Evolutionary conservation across 2,888 invertebrate genomes (phyloP).

Genomic region (Lepas anatifera): DNA sequence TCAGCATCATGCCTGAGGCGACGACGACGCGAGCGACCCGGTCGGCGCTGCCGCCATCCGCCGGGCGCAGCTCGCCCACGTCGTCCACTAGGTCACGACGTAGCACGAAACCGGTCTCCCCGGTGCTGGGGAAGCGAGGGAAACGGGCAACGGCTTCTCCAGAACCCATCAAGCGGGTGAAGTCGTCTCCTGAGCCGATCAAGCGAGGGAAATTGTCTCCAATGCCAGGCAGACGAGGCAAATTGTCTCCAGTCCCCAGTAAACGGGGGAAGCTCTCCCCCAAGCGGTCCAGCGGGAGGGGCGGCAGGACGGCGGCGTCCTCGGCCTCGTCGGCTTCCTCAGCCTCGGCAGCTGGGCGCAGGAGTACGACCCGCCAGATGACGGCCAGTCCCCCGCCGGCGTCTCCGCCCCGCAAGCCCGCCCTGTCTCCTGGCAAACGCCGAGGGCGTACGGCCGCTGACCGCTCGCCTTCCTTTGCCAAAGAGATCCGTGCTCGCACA

Average conservation of each 20-base stretch:
- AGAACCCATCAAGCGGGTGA: not conserved
- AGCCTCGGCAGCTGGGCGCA: not conserved
- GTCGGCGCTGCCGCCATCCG: not conserved
- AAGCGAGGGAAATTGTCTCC: too few relatives aligned
- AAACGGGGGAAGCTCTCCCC: not conserved
- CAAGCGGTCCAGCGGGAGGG: not conserved
- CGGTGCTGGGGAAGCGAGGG: not conserved
- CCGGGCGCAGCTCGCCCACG: not conserved
- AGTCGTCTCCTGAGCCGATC: too few relatives aligned
- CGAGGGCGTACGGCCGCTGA: too few relatives aligned
- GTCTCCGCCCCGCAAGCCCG: too few relatives aligned
- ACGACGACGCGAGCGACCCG: not conserved
- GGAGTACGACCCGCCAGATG: too few relatives aligned
- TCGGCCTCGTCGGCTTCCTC: not conserved
- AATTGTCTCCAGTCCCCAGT: too few relatives aligned
- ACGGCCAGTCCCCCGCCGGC: too few relatives aligned
- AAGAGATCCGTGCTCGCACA: not conserved
- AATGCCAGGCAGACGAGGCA: too few relatives aligned
- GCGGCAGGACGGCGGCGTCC: not conserved
- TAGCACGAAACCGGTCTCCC: not conserved
- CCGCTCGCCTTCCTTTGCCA: not conserved
- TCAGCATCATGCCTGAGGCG: not conserved
- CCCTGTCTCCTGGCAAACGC: too few relatives aligned
- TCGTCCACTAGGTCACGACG: not conserved
- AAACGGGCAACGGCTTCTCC: not conserved